Evolutionary conservation across 2,888 invertebrate species (phyloP), one percentile per base, ranked within the genome.

Genomic region (Stegophylla sp.): DNA sequence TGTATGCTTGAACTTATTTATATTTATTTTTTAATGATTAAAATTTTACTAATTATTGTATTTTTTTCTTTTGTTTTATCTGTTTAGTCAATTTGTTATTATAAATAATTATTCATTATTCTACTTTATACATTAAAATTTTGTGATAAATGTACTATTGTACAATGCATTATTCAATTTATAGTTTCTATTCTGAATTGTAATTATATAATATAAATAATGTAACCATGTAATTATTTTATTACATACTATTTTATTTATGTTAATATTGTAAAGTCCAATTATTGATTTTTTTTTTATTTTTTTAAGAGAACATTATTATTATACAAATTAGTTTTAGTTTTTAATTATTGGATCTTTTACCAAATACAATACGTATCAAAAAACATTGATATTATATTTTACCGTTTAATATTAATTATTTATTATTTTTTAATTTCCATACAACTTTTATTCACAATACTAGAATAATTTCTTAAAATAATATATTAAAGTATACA

Each of bases 111-210:
- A 13, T 56, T 7, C 3, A 34, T 7, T 20, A 23, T 5, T 51
- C 26, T 10, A 51, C 51, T 5, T 28, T 51, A n/a, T 17, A 12
- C 28, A 34, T 51, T 34, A n/a, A 48, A 69, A 48, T 69, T 20
- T 51, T 69, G 28, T 69, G 28, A 69, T 69, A 69, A 69, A 69
- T 69, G 10, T 53, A 34, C 13, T 53, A 15, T 69, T 69, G 28
- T 69, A 34, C n/a, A 13, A 51, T 28, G 13, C 5, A 69, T 51
- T 28, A 69, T 28, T 56, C 23, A 23, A 20, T 56, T n/a, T 20
- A 23, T 12, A 0, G 5, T 56, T 56, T 56, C 20, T 23, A 2
- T 20, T 56, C 4, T 23, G 20, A 20, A 53, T 66, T 67, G 26
- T 67, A 23, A 67, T n/a, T 28, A n/a, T 51, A 28, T 23, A 2